phyloP scores from a whole-genome alignment of 2,888 invertebrate genomes.

The Torymus tubicola region DNA sequence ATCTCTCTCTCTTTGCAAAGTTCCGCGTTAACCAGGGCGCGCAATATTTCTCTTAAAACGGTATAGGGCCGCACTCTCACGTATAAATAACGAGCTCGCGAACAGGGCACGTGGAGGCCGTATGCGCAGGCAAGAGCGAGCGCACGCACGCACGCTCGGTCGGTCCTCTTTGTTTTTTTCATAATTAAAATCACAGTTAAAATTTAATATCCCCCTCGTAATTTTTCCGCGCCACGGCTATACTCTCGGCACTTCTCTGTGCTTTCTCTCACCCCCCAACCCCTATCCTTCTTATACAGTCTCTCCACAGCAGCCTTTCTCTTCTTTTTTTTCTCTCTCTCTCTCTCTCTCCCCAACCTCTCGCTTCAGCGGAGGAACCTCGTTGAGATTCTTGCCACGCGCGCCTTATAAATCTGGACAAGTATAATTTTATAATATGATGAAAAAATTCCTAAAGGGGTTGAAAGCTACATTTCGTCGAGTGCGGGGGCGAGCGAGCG shows the following conservation, averaged over 20 bases:
- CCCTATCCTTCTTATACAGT: constrained; percentile 67
- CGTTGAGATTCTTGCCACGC: constrained; percentile 66
- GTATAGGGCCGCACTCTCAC: constrained; percentile 13
- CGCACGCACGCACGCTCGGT: constrained; percentile 2
- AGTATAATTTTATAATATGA: constrained; percentile 69
- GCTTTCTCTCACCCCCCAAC: not conserved
- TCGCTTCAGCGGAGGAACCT: constrained; percentile 42
- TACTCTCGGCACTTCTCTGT: constrained; percentile 37
- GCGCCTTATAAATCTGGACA: constrained; percentile 66
- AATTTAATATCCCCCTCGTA: constrained; percentile 70
- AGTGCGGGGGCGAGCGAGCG: not conserved
- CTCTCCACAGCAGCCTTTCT: constrained; percentile 56
- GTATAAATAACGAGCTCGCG: constrained; percentile 41
- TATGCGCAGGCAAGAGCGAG: not conserved
- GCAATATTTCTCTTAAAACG: constrained; percentile 34
- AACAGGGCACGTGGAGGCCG: not conserved
- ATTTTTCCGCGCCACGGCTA: constrained; percentile 63
- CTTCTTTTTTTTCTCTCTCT: constrained; percentile 24
- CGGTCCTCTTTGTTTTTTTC: constrained; percentile 62
- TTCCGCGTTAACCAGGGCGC: not conserved
- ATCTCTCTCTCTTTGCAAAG: not conserved
- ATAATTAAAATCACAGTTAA: constrained; percentile 71
- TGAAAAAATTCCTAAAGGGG: constrained; percentile 66
- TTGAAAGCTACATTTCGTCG: constrained; percentile 46
- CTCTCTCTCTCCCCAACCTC: not conserved